These are phyloP conservation scores for Hydrozoanthus gracilis DNA, from an alignment of 92 coral and sea anemone species.

Conservation along the genomic window DNA sequence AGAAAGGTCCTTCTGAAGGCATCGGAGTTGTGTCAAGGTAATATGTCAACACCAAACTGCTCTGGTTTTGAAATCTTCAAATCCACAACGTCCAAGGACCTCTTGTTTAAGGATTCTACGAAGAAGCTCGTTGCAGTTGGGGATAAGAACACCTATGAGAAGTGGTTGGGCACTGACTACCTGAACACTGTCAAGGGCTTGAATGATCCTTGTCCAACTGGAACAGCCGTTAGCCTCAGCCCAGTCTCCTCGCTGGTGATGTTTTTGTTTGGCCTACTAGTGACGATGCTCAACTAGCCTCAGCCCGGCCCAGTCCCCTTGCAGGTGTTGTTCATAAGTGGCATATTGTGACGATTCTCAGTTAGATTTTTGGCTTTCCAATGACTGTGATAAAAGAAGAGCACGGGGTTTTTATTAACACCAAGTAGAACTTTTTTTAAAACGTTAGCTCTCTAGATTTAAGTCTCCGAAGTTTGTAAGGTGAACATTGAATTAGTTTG, in stretches of 20 bases:
- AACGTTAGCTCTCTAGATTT: constrained; percentile 2
- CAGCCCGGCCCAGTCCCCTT: no score
- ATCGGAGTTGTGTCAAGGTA: constrained; percentile 29
- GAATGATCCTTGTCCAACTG: neutral
- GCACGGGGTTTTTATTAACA: neutral
- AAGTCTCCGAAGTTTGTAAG: neutral
- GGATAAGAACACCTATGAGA: constrained; percentile 19
- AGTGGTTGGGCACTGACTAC: constrained; percentile 36
- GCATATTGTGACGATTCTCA: neutral
- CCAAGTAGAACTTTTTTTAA: neutral
- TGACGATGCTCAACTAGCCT: neutral
- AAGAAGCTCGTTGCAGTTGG: constrained; percentile 35
- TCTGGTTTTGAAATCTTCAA: constrained; percentile 42
- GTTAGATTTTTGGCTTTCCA: neutral
- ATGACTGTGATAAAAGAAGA: neutral
- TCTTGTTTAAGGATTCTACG: constrained; percentile 68
- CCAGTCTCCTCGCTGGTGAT: constrained; percentile 5
- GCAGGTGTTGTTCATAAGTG: neutral
- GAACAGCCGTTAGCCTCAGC: neutral
- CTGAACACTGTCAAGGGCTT: neutral
- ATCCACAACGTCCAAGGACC: constrained; percentile 32
- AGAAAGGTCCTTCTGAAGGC: constrained; percentile 40
- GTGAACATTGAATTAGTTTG: constrained; percentile 6
- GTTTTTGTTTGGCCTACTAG: neutral
- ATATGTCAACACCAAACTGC: constrained; percentile 22